Evolutionary conservation across 2,888 invertebrate genomes (phyloP).

Genomic region (Allacma fusca): DNA sequence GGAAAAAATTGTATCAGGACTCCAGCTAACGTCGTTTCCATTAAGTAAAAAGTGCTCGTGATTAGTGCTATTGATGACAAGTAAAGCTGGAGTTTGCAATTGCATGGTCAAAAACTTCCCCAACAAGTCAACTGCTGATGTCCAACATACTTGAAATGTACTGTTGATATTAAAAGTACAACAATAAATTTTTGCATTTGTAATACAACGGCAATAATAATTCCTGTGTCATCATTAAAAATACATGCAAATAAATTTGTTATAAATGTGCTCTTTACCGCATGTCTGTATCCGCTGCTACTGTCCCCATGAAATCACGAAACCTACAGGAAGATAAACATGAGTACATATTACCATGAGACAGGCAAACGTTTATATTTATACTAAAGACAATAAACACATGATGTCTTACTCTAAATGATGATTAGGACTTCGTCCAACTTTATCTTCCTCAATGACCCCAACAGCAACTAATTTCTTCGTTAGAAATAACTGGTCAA

Average conservation of each 20-base stretch:
- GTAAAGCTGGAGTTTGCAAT: constrained; percentile 75
- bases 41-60: constrained; percentile 91
- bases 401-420: constrained; percentile 30
- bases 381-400: too few species aligned
- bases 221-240: background rate
- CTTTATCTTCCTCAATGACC: constrained; percentile 86
- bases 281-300: constrained; percentile 12
- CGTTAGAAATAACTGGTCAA: constrained; percentile 81
- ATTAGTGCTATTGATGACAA: constrained; percentile 90
- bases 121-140: constrained; percentile 35
- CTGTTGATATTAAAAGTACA: background rate
- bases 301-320: constrained; percentile 22
- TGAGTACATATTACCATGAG: background rate
- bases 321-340: constrained; percentile 26
- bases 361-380: background rate
- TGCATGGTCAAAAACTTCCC: constrained; percentile 31
- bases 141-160: constrained; percentile 31
- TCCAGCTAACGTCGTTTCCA: constrained; percentile 78
- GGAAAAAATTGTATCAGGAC: constrained; percentile 77
- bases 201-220: background rate
- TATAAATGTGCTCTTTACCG: background rate
- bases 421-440: constrained; percentile 70
- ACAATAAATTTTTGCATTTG: background rate
- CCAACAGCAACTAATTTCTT: constrained; percentile 87
- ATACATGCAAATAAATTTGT: too few species aligned